phyloP scores from a whole-genome alignment of 2,888 invertebrate species.

The Laspeyria flexula region DNA sequence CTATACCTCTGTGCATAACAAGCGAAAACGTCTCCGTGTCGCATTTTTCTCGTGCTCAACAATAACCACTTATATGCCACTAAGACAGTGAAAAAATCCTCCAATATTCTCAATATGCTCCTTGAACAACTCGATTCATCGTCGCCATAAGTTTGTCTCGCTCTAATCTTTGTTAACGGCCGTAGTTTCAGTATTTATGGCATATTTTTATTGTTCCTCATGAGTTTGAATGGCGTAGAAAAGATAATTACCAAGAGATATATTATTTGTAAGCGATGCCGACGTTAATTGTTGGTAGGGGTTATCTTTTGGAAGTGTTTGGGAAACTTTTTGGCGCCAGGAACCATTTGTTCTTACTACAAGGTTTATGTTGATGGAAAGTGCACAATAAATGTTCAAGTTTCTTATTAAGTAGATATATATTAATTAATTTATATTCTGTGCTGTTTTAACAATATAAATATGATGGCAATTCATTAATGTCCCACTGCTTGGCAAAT shows the following conservation, averaged over 20 bases:
- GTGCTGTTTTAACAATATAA: no score
- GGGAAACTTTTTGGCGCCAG: slow-evolving; percentile 1
- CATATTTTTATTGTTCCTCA: slow-evolving; percentile 31
- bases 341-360: neutral
- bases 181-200: slow-evolving; percentile 35
- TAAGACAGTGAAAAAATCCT: no score
- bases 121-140: slow-evolving; percentile 6
- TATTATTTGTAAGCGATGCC: slow-evolving; percentile 12
- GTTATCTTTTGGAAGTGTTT: slow-evolving; percentile 6
- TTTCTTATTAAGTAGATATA: neutral
- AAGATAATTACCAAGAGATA: slow-evolving; percentile 25
- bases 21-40: no score
- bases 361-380: neutral
- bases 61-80: no score
- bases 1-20: no score
- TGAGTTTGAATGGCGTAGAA: slow-evolving; percentile 21
- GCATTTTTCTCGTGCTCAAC: no score
- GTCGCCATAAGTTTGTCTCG: slow-evolving; percentile 19
- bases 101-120: neutral
- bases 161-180: slow-evolving; percentile 28
- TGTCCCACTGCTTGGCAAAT: no score
- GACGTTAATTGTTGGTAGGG: slow-evolving; percentile 12
- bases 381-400: neutral
- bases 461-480: no score
- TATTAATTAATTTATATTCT: no score